Base-by-base conservation (phyloP, 2,113 vertebrate genomes). In the Benitochromis conjunctus region DNA sequence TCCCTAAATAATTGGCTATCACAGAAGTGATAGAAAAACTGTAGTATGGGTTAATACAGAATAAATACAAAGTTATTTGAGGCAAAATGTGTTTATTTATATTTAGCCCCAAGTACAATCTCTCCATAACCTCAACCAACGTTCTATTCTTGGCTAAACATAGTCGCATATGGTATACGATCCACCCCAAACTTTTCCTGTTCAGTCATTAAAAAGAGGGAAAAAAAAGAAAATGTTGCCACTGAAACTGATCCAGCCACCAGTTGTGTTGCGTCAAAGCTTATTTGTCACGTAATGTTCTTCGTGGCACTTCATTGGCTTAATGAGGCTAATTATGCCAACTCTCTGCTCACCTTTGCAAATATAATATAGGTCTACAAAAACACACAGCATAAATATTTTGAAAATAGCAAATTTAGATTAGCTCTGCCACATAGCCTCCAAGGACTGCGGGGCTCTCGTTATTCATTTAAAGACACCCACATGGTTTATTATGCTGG, bases 391-490 rank as follows among this genome's bases (percentile, higher is more conserved):
- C 36, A 43, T 54, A 53, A 12, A 81, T 58, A 36, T 90, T 66
- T 81, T 18, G 12, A 83, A 93, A 89, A 83, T 36, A 88, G 78
- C 64, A 82, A 81, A 94, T 92, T 90, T 89, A 74, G 89, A 91
- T 91, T 89, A 92, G 80, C 87, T 85, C 76, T 79, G 83, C 71
- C 83, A 88, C 79, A 84, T 76, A 90, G 69, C 80, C 83, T 89
- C 69, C 29, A 24, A 90, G 88, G 92, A 89, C 90, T 89, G 85
- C 76, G 82, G 81, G 92, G 56, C 84, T 94, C 57, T 91, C 84
- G 92, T 92, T 88, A 91, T 93, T 87, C 81, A 54, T 85, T 88
- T 87, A 90, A 92, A 89, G 66, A 92, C 94, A 90, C 93, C 90
- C 89, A 92, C 89, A 24, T 87, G 89, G 90, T 88, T 89, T 85